Evolutionary conservation across 2,113 vertebrate genomes (phyloP), one percentile per base, ranked within the genome.

Genomic region (Nesogale talazaci): DNA sequence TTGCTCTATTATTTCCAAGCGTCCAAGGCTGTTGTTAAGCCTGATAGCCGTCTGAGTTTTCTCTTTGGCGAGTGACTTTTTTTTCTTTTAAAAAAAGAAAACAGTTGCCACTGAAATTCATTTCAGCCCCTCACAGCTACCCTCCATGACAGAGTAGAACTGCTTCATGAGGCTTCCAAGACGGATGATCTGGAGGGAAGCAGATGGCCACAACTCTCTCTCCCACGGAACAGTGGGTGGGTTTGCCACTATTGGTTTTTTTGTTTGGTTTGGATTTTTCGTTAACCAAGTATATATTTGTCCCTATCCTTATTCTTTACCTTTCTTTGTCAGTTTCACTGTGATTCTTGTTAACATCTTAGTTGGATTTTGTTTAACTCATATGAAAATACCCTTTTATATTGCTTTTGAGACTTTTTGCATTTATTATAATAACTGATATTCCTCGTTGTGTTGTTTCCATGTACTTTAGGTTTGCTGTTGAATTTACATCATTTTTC

Each of bases 381-480:
- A 10, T 61, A 86, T 90, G 23, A 80, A 36, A 40, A 78, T 59
- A 25, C 46, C 56, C 87, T 85, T 72, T 89, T 42, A 75, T 85
- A 56, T n/a, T 31, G 56, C 92, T 88, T 67, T 89, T 81, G 36
- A 89, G 38, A 63, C 10, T 92, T 94, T 89, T 80, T 29, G 56
- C 8, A 69, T 70, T 93, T 87, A 79, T 56, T 83, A 29, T 85
- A 15, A 83, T 83, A 52, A 82, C 3, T 91, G 9, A 12, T 70
- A 87, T 57, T 82, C 75, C 69, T 91, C 79, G 5, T 92, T n/a
- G 74, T 84, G 20, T 86, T 92, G 22, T 56, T 89, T 89, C 23
- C 63, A 79, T 38, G 80, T 90, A 69, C 76, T 93, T 93, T 86
- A 88, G 16, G 8, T 75, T 89, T 89, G 85, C 23, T 88, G 15